Percentiles rank a stretch among this genome's conserved stretches.
phyloP scores from a whole-genome alignment of 2,797 vertebrate species.

The Leptatherina wallacei region DNA sequence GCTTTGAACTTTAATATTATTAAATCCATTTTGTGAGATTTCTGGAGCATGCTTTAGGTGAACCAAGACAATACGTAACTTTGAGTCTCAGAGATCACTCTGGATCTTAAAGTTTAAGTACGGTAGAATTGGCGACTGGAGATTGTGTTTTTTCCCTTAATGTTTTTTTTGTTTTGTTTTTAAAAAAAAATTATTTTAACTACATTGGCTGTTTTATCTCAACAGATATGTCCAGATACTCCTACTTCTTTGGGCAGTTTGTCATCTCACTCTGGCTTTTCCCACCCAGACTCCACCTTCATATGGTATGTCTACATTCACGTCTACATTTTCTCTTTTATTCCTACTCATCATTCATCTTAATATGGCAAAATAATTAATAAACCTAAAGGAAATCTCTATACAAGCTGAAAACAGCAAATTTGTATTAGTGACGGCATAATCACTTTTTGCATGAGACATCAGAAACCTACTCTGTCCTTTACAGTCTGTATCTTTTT shows the following conservation, averaged over 20 bases:
- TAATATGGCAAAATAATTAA: neutral
- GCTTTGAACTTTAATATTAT: constrained; percentile 30
- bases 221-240: constrained; percentile 65
- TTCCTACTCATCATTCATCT: neutral
- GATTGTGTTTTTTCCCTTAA: constrained; percentile 3
- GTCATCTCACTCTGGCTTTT: constrained; percentile 64
- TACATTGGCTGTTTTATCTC: constrained; percentile 29
- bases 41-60: constrained; percentile 35
- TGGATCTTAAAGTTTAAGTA: constrained; percentile 42
- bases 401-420: neutral
- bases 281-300: constrained; percentile 61
- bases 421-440: neutral
- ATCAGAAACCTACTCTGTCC: neutral
- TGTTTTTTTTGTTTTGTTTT: neutral
- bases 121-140: constrained; percentile 59
- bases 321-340: neutral
- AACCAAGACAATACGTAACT: constrained; percentile 23
- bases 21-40: constrained; percentile 21
- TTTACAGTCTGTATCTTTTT: neutral
- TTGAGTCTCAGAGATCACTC: constrained; percentile 14
- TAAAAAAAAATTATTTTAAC: neutral
- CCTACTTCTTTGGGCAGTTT: constrained; percentile 65
- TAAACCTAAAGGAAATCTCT: neutral
- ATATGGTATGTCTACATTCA: constrained; percentile 54
- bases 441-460: constrained; percentile 1